These are phyloP conservation scores for Tangachromis dhanisi DNA, from an alignment of 2,113 vertebrate genomes.

Conservation along the genomic window DNA sequence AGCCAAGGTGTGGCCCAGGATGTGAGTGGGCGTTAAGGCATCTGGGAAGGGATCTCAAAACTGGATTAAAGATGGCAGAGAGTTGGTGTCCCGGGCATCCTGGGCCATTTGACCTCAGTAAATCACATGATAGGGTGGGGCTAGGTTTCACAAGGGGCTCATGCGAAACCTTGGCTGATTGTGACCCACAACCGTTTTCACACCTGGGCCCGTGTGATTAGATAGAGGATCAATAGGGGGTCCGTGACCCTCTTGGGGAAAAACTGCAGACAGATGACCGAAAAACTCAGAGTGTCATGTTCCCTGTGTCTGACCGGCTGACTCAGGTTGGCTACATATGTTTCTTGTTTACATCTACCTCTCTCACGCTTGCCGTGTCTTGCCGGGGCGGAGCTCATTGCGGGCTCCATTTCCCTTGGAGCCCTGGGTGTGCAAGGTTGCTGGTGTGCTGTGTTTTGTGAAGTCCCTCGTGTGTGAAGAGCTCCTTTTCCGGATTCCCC, in stretches of 20 bases:
- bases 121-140: neutral
- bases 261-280: neutral
- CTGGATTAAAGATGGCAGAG: neutral
- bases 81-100: neutral
- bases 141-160: neutral
- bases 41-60: neutral
- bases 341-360: neutral
- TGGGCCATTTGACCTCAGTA: neutral
- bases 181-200: neutral
- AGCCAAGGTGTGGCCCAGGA: neutral
- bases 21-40: neutral
- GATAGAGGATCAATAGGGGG: neutral
- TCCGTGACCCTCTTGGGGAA: neutral
- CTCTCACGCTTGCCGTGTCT: neutral
- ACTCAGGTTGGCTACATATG: neutral
- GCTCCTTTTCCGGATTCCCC: neutral
- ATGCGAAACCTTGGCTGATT: neutral
- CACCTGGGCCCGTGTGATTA: neutral
- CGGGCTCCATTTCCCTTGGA: accelerated
- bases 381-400: neutral
- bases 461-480: neutral
- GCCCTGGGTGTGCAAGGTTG: neutral
- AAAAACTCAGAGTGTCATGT: neutral
- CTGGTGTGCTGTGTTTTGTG: neutral
- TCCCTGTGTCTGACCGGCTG: neutral